Conservation (phyloP, 2,888 invertebrate genomes). For the Tinea semifulvella region DNA sequence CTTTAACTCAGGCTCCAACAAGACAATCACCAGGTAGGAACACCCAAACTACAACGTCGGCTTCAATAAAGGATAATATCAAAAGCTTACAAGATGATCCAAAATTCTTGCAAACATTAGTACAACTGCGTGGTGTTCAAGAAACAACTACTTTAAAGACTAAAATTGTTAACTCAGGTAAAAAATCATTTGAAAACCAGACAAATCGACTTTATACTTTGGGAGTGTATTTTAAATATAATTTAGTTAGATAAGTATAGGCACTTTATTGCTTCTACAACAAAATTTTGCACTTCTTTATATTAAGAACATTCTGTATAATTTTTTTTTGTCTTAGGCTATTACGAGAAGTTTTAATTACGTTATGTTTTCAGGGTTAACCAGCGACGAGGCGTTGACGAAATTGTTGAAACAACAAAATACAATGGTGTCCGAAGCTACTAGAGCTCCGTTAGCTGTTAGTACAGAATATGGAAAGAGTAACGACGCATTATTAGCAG, state of each 20-base stretch:
- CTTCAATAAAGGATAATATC: conserved; percentile 41
- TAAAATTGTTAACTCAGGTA: conserved; percentile 55
- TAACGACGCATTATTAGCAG: conserved; percentile 75
- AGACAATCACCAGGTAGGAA: neutral
- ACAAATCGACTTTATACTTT: too few relatives aligned
- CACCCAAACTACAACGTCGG: conserved; percentile 26
- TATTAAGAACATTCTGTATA: too few relatives aligned
- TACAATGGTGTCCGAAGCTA: conserved; percentile 51
- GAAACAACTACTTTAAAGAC: conserved; percentile 48
- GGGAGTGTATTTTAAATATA: too few relatives aligned
- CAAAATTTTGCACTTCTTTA: too few relatives aligned
- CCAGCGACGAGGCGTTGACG: conserved; percentile 52
- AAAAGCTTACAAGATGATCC: conserved; percentile 50
- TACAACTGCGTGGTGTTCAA: conserved; percentile 55
- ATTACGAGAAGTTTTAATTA: too few relatives aligned
- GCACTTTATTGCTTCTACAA: too few relatives aligned
- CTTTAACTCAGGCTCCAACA: conserved; percentile 36
- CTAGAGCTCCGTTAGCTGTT: conserved; percentile 47
- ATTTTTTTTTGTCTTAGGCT: too few relatives aligned
- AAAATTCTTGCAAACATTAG: conserved; percentile 55
- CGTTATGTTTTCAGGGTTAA: conserved; percentile 54
- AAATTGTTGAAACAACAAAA: conserved; percentile 45
- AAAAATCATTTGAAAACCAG: conserved; percentile 13
- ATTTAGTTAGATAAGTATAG: too few relatives aligned
- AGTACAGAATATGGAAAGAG: conserved; percentile 69